Conservation (phyloP, 2,797 vertebrate genomes). For the Malacoraja senta region DNA sequence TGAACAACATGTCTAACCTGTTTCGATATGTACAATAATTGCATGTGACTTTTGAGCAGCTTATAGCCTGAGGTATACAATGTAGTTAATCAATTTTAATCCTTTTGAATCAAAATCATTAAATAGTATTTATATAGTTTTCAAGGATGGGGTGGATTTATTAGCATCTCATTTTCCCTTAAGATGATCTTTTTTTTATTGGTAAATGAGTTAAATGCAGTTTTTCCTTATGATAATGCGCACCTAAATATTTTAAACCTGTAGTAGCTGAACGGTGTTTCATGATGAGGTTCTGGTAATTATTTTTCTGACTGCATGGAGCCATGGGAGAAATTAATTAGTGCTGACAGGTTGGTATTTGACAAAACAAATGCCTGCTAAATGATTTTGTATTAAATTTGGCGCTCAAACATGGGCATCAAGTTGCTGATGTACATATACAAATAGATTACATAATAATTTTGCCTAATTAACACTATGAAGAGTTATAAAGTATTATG, state of each 20-base stretch:
- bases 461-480: background rate
- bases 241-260: background rate
- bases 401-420: background rate
- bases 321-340: conserved; percentile 12
- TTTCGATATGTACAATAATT: background rate
- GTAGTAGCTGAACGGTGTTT: background rate
- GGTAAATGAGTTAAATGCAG: background rate
- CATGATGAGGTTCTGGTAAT: background rate
- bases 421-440: background rate
- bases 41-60: background rate
- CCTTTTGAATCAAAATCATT: background rate
- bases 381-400: background rate
- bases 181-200: no score
- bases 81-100: background rate
- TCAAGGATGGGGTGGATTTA: background rate
- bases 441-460: background rate
- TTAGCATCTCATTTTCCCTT: background rate
- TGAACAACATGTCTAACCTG: background rate
- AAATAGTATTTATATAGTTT: background rate
- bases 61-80: background rate
- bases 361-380: background rate
- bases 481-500: background rate
- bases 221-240: background rate
- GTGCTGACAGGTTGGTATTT: background rate
- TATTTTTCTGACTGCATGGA: conserved; percentile 1